Evolutionary conservation across 23 tunicate genomes (phyloP).

Genomic region (Styela clava): DNA sequence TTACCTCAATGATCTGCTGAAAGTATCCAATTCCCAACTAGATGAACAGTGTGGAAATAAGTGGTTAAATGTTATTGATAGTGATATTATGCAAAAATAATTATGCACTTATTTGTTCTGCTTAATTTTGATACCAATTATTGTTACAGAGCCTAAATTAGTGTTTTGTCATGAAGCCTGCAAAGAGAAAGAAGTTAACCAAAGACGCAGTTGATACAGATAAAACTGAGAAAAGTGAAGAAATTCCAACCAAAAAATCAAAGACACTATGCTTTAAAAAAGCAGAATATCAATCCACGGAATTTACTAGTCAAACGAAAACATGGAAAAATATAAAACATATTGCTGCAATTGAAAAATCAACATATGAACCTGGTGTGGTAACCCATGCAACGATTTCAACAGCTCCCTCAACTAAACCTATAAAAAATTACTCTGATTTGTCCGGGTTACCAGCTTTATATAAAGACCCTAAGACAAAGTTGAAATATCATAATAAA

Average conservation of each 20-base stretch:
- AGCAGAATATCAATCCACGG: constrained; percentile 48
- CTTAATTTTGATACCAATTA: no score
- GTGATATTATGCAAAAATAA: no score
- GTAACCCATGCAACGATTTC: constrained; percentile 50
- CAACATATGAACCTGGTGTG: constrained; percentile 26
- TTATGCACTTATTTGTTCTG: no score
- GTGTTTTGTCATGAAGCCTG: constrained; percentile 31
- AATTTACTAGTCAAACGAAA: constrained; percentile 45
- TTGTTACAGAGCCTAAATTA: no score
- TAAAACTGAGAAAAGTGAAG: not conserved
- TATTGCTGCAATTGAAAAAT: constrained; percentile 46
- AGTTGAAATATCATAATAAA: constrained; percentile 54
- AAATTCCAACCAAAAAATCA: not conserved
- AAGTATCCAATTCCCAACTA: no score
- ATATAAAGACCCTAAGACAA: constrained; percentile 68
- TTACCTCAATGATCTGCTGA: no score
- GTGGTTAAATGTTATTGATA: no score
- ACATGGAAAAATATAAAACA: constrained; percentile 78
- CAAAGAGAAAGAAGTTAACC: constrained; percentile 9
- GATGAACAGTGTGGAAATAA: no score
- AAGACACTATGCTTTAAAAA: constrained; percentile 43
- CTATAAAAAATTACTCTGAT: constrained; percentile 77
- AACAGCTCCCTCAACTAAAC: constrained; percentile 57
- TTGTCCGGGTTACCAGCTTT: constrained; percentile 71
- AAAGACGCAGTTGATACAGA: constrained; percentile 1